Evolutionary conservation across 1,140 invertebrate genomes (phyloP), one percentile per base, ranked within the genome.

Genomic region (Musca vetustissima): DNA sequence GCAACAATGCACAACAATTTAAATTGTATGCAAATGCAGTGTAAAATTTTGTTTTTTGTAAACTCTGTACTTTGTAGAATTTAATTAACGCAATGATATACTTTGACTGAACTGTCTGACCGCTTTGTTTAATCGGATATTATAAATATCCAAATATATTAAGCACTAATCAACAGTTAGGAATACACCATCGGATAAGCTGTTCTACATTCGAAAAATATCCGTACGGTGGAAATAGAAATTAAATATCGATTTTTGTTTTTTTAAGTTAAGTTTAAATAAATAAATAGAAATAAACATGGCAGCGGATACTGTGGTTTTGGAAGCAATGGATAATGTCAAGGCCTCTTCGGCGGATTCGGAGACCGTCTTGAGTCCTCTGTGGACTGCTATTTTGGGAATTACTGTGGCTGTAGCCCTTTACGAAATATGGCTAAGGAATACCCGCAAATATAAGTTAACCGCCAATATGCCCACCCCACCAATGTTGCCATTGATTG

Each of bases 391-490:
- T 2, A 13, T 78, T 48, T 36, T 82, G n/a, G 77, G 75, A 43
- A 74, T 76, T 0, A 15, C 76, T 1, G 14, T 76, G n/a, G 70
- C 73, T 8, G 57, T 77, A 57, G 71, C 70, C 1, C 57, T 80
- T 13, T 80, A 78, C 43, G 78, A 80, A 66, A 77, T 77, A 22
- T 82, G 76, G 75, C 74, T 76, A 64, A 71, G 75, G 21, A 81
- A 76, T 64, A 74, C 71, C 15, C 71, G 79, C 7, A 74, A 80
- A 61, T 78, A 76, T 59, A 73, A 73, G 13, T 70, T 87, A 74
- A 85, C 85, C 4, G 83, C 84, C 65, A 84, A 83, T 69, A 73
- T 88, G 13, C 87, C 86, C 0, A 83, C 83, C 28, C 86, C 86
- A 1, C 69, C 73, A 8, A 71, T 81, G 0, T 8, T 89, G 11